phyloP scores from a whole-genome alignment of 2,113 vertebrate genomes.

The Ascaphus truei region DNA sequence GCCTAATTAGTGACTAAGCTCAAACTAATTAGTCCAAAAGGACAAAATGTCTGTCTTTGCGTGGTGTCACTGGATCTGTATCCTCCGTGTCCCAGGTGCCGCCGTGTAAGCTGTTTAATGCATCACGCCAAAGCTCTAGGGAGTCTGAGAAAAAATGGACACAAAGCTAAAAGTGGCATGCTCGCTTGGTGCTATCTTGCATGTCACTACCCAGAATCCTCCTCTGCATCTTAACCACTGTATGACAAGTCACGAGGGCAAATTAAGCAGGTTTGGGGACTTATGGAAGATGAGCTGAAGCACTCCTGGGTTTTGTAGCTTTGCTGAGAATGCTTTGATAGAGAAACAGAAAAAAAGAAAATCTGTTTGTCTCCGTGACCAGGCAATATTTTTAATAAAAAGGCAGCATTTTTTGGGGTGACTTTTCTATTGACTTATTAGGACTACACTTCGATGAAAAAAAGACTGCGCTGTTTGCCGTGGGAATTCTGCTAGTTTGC shows the following conservation, averaged over 20 bases:
- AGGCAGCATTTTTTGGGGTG: slow-evolving; percentile 10
- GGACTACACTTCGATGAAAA: slow-evolving; percentile 10
- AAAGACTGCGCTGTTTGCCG: neutral
- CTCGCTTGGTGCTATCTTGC: neutral
- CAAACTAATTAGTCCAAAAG: too few relatives aligned
- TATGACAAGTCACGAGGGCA: slow-evolving; percentile 2
- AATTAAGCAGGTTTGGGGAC: neutral
- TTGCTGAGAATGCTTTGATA: neutral
- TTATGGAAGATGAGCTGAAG: neutral
- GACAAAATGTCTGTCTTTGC: too few relatives aligned
- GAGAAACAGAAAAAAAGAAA: neutral
- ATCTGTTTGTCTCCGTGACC: slow-evolving; percentile 6
- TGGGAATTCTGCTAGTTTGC: slow-evolving; percentile 31
- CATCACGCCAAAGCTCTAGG: too few relatives aligned
- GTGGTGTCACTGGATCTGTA: too few relatives aligned
- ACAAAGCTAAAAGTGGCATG: neutral
- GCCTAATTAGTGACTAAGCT: too few relatives aligned
- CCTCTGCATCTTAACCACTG: neutral
- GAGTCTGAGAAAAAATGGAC: neutral
- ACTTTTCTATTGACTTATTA: slow-evolving; percentile 20
- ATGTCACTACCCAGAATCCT: slow-evolving; percentile 9
- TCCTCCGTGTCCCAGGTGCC: too few relatives aligned
- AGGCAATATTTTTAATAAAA: slow-evolving; percentile 15
- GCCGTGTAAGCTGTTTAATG: too few relatives aligned
- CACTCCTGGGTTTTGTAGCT: slow-evolving; percentile 4